Evolutionary conservation across 2,797 vertebrate genomes (phyloP).

Genomic region (Malurus splendens): DNA sequence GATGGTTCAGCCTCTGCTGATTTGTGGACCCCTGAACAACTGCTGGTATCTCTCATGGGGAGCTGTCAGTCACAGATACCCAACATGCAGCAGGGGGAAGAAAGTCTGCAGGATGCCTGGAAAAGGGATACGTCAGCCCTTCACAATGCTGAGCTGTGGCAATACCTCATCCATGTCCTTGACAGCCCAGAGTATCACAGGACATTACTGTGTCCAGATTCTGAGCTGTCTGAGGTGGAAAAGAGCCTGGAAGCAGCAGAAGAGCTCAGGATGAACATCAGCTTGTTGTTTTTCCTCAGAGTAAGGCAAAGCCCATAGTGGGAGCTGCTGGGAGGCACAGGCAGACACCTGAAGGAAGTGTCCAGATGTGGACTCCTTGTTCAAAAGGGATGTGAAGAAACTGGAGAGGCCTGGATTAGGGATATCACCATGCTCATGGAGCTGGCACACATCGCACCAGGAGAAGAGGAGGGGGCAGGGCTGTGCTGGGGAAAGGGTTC

Average conservation of each 20-base stretch:
- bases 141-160: background rate
- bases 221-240: background rate
- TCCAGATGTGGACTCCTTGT: background rate
- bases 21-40: background rate
- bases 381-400: background rate
- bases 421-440: background rate
- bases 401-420: background rate
- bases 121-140: background rate
- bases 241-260: background rate
- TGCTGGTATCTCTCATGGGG: rapidly evolving
- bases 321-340: background rate
- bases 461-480: background rate
- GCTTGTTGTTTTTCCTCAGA: background rate
- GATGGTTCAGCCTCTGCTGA: background rate
- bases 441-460: background rate
- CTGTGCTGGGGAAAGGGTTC: background rate
- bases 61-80: background rate
- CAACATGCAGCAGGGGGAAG: rapidly evolving
- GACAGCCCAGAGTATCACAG: background rate
- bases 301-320: background rate
- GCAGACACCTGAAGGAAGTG: background rate
- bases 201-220: background rate
- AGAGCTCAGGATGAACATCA: background rate
- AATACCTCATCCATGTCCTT: background rate
- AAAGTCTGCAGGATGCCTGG: background rate